Evolutionary conservation across 2,113 vertebrate species (phyloP), one percentile per base, ranked within the genome.

Genomic region (Lycaon pictus): DNA sequence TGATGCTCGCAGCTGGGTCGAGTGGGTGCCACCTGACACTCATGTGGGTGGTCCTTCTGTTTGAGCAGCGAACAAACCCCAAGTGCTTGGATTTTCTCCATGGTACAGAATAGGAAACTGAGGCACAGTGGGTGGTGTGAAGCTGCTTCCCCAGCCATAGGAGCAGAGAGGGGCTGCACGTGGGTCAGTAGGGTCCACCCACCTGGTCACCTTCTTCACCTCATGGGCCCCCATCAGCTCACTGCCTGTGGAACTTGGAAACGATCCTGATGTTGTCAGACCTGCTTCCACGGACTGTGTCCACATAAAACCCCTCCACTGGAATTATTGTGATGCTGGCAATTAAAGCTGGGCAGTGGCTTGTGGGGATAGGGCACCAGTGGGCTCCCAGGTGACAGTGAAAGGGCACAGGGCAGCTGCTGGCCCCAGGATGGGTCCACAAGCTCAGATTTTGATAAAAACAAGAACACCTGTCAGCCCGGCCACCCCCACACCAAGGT

Each of bases 251-350:
- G 99, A 99, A 99, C 99, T 99, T 99, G 99, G 99, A 99, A 99
- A 99, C 99, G 99, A 99, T 99, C 99, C 99, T 99, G 99, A 99
- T 99, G 99, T 99, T 99, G 97, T 97, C 98, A 99, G 99, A 99
- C 98, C 98, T 96, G 98, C 99, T 99, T 98, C 99, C 99, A 99
- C 98, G 88, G 97, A 98, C 97, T 91, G 22, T 98, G 93, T 99
- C 99, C 99, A 99, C 98, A 99, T 99, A 99, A 99, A 99, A 99
- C 99, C 99, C 99, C 99, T 99, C 98, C 97, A 97, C 99, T 99
- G 99, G 99, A 99, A 99, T 99, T 99, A 99, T 99, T 99, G 99
- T 98, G 99, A 98, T 99, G 99, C 99, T 99, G 98, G 99, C 99
- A 99, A 99, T 99, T 99, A 99, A 99, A 99, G 99, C 98, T 98